A percentile compares a stretch with the other conserved stretches of the same genome.
Evolutionary conservation across 2,888 invertebrate genomes (phyloP).

Genomic region (Antheraea yamamai): DNA sequence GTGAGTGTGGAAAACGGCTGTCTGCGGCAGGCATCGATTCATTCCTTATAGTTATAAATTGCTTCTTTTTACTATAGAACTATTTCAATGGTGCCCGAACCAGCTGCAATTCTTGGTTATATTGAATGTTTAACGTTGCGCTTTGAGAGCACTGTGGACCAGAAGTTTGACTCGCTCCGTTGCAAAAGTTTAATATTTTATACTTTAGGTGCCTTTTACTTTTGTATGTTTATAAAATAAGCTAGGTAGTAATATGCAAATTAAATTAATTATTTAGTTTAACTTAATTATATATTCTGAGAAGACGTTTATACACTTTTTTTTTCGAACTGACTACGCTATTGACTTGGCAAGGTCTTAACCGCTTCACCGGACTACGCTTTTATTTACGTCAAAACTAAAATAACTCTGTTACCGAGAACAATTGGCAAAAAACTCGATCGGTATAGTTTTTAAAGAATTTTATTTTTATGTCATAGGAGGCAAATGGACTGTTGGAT

Average conservation of each 20-base stretch:
- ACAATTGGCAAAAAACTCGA: no score
- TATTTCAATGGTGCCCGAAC: constrained; percentile 34
- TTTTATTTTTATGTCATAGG: no score
- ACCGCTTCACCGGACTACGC: no score
- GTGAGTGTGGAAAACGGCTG: constrained; percentile 33
- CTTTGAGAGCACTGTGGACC: constrained; percentile 26
- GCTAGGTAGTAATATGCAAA: neutral
- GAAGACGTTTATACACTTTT: no score
- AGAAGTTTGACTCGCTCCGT: constrained; percentile 27
- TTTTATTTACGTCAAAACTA: no score
- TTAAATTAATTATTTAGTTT: neutral
- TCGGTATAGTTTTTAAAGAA: no score
- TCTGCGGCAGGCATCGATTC: constrained; percentile 46
- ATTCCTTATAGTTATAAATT: constrained; percentile 50
- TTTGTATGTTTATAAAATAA: neutral
- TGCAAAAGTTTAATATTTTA: constrained; percentile 27
- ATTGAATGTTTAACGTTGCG: constrained; percentile 46
- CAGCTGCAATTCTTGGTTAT: constrained; percentile 31
- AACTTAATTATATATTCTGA: neutral
- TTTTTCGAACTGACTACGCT: no score
- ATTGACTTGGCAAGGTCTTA: no score
- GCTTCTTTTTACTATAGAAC: constrained; percentile 45
- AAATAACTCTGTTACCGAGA: no score
- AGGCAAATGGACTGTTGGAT: no score
- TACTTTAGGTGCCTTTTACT: constrained; percentile 12